Conservation (phyloP, 2,797 vertebrate genomes). For the Chloroceryle amazona region DNA sequence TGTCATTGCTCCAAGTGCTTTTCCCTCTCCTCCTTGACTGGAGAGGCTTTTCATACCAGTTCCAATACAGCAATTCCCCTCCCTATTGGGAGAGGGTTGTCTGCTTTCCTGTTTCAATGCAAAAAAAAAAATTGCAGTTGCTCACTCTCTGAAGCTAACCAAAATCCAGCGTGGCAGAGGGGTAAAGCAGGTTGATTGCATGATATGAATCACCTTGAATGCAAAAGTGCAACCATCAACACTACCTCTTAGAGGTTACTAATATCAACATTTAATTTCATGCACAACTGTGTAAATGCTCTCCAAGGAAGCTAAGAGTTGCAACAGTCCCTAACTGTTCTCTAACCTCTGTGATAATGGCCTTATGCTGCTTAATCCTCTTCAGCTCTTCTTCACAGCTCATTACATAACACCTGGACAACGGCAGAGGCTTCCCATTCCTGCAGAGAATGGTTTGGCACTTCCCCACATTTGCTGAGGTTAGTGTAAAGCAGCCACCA, state of each 20-base stretch:
- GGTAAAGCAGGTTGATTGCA: not conserved
- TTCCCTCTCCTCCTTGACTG: not conserved
- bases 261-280: not conserved
- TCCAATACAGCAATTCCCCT: not conserved
- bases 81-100: not conserved
- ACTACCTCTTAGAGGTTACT: not conserved
- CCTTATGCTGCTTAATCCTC: conserved; percentile 92
- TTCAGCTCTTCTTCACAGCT: conserved; percentile 91
- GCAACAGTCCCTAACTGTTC: not conserved
- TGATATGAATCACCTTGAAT: not conserved
- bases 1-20: not conserved
- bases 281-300: not conserved
- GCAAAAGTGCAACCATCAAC: not conserved
- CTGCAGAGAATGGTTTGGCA: conserved; percentile 94
- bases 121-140: not conserved
- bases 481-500: conserved; percentile 92
- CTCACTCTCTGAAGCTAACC: not conserved
- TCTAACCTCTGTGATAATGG: conserved; percentile 95
- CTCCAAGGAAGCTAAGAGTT: not conserved
- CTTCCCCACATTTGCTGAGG: conserved; percentile 92
- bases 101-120: not conserved
- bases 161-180: not conserved
- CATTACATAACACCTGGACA: conserved; percentile 91
- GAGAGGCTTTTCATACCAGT: not conserved
- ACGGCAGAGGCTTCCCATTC: conserved; percentile 90